A percentile compares a stretch with the other conserved stretches of the same genome.
phyloP scores from a whole-genome alignment of 2,113 vertebrate species.

The Mirounga angustirostris region DNA sequence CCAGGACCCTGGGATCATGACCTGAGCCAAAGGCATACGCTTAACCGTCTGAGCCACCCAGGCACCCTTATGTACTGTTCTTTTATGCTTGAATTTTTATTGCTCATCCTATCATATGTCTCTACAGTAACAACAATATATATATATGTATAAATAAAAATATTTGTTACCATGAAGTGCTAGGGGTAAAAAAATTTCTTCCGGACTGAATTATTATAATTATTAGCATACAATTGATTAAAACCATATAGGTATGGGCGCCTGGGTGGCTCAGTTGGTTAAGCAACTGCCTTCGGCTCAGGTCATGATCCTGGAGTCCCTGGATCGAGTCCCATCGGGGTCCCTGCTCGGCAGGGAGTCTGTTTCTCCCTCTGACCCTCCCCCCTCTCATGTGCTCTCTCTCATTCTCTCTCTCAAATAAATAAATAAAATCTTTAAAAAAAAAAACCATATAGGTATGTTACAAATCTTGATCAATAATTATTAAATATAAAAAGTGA shows the following conservation, averaged over 20 bases:
- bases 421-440: too few relatives aligned
- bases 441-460: neutral
- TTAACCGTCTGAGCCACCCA: neutral
- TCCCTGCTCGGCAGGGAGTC: too few relatives aligned
- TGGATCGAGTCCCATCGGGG: too few relatives aligned
- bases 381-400: too few relatives aligned
- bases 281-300: too few relatives aligned
- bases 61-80: neutral
- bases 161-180: neutral
- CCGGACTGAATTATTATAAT: slow-evolving; percentile 7
- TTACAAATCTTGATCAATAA: slow-evolving; percentile 41
- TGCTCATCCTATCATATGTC: neutral
- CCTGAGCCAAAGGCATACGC: too few relatives aligned
- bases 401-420: too few relatives aligned
- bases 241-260: neutral
- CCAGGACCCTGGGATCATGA: too few relatives aligned
- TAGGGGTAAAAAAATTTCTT: slow-evolving; percentile 36
- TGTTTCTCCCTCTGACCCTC: too few relatives aligned
- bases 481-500: slow-evolving; percentile 46
- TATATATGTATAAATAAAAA: neutral
- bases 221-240: neutral
- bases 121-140: neutral
- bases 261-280: too few relatives aligned
- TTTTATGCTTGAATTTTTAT: neutral
- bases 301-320: too few relatives aligned